phyloP scores from a whole-genome alignment of 1,140 invertebrate genomes.

The Trichoplusia ni region DNA sequence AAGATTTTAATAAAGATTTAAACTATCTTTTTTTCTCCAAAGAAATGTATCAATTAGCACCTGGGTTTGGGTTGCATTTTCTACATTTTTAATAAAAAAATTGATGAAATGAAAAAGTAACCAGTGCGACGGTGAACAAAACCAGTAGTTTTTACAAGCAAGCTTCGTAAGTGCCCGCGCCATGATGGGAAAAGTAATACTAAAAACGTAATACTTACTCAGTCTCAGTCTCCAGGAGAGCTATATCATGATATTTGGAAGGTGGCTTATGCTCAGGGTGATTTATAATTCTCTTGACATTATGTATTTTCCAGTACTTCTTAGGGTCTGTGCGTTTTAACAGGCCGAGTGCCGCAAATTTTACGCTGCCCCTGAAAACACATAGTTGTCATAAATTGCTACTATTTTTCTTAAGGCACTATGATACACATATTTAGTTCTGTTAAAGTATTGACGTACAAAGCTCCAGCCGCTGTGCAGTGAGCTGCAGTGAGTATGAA shows the following conservation, averaged over 20 bases:
- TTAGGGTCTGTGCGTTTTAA: background rate
- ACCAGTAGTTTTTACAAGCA: too few relatives aligned
- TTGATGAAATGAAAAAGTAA: too few relatives aligned
- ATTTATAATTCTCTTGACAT: slow-evolving; percentile 1
- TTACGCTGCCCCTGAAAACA: background rate
- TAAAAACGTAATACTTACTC: slow-evolving; percentile 34
- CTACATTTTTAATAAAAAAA: too few relatives aligned
- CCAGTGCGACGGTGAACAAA: background rate
- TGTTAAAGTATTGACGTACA: background rate
- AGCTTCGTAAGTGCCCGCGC: too few relatives aligned
- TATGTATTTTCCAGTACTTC: slow-evolving; percentile 10
- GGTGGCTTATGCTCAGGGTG: slow-evolving; percentile 18
- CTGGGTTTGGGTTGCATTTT: too few relatives aligned
- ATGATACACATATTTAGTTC: too few relatives aligned
- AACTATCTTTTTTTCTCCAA: too few relatives aligned
- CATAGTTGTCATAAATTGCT: too few relatives aligned
- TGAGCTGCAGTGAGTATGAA: slow-evolving; percentile 14
- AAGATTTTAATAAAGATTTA: background rate
- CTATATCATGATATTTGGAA: slow-evolving; percentile 6
- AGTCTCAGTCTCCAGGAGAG: slow-evolving; percentile 11
- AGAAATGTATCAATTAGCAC: too few relatives aligned
- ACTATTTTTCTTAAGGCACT: too few relatives aligned
- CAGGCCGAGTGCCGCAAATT: slow-evolving; percentile 2
- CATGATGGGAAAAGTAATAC: background rate
- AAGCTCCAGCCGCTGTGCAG: background rate